These are phyloP conservation scores for Hirtodrosophila histrioides DNA, from an alignment of 2,888 invertebrate genomes.

Conservation along the genomic window DNA sequence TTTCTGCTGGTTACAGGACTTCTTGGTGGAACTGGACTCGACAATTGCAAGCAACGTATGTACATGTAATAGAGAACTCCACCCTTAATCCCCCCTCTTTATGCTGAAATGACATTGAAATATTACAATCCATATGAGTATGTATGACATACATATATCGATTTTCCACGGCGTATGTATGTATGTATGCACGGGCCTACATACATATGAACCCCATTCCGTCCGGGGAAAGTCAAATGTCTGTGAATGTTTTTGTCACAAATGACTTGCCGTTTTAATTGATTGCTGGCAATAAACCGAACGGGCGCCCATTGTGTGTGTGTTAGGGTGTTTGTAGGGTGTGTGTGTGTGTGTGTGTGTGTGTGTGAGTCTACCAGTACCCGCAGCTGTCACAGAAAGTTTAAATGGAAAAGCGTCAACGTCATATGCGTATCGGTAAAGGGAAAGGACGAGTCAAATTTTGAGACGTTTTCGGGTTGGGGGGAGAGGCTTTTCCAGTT, in stretches of 20 bases:
- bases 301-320: constrained; percentile 61
- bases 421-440: constrained; percentile 57
- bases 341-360: constrained; percentile 14
- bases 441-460: constrained; percentile 1
- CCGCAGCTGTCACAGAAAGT: constrained; percentile 70
- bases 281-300: constrained; percentile 78
- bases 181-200: constrained; percentile 5
- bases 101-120: constrained; percentile 65
- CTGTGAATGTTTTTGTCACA: constrained; percentile 79
- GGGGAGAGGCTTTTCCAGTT: constrained; percentile 39
- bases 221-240: constrained; percentile 67
- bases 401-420: constrained; percentile 73
- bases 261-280: constrained; percentile 79
- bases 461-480: constrained; percentile 16
- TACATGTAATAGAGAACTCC: constrained; percentile 23
- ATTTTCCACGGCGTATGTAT: constrained; percentile 17
- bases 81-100: constrained; percentile 2
- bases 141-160: constrained; percentile 17
- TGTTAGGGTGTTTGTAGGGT: constrained; percentile 19
- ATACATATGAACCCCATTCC: constrained; percentile 2
- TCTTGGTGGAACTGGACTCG: constrained; percentile 9
- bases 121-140: constrained; percentile 56
- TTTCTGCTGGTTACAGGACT: background rate
- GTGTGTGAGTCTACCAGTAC: constrained; percentile 24
- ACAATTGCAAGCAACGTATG: constrained; percentile 37